Conservation (phyloP, 1,140 invertebrate species). For the Drosophila obscura region DNA sequence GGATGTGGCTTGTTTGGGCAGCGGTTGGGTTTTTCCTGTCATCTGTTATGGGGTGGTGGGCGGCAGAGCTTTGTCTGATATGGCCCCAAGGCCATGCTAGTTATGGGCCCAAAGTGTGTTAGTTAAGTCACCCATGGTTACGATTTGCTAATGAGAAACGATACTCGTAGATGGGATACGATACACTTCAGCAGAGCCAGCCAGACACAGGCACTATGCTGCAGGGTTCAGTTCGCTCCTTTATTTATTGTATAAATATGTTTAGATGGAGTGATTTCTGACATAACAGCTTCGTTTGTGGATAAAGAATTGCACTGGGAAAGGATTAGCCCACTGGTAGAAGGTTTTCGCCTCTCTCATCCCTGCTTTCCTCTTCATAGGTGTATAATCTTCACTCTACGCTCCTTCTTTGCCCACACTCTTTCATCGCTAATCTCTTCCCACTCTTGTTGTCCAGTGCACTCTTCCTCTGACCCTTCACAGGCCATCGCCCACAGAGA, state of each 20-base stretch:
- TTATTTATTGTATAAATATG: too few relatives aligned
- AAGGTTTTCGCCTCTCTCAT: too few relatives aligned
- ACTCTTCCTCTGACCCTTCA: conserved; percentile 22
- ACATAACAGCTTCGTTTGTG: background rate
- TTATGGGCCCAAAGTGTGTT: conserved; percentile 38
- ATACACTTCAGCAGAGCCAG: background rate
- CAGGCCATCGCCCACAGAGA: conserved; percentile 30
- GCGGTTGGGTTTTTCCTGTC: conserved; percentile 10
- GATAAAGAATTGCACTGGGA: background rate
- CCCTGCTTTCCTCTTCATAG: too few relatives aligned
- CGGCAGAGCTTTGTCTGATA: conserved; percentile 22
- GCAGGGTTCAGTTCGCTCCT: background rate
- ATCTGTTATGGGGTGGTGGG: conserved; percentile 9
- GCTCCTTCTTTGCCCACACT: conserved; percentile 9
- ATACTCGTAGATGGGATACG: background rate
- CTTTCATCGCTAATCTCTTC: background rate
- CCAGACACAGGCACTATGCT: background rate
- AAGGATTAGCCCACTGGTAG: too few relatives aligned
- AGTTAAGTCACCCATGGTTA: conserved; percentile 43
- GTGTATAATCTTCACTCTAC: conserved; percentile 5
- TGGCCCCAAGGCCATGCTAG: conserved; percentile 39
- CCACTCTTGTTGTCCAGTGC: conserved; percentile 7
- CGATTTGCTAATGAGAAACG: conserved; percentile 48
- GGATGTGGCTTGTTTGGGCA: conserved; percentile 6
- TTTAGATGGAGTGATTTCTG: too few relatives aligned